Evolutionary conservation across 2,888 invertebrate genomes (phyloP), one percentile per base, ranked within the genome.

Genomic region (Drosophila mulleri): DNA sequence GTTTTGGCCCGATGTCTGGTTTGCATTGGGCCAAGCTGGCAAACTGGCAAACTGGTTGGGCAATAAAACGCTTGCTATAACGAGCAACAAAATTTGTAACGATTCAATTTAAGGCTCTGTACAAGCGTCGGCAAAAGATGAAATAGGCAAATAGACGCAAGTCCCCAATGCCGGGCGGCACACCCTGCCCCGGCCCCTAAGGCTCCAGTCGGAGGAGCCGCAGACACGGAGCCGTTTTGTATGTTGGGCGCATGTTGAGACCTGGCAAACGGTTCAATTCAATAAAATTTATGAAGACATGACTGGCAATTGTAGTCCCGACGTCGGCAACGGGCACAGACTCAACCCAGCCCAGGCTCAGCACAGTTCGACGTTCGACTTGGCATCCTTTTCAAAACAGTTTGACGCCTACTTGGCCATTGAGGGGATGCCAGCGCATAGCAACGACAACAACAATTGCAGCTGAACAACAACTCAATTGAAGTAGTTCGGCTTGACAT

Each of bases 51-150:
- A 88, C 88, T 83, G 83, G 83, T 83, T 83, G 82, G 69, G 87
- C 89, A 87, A 87, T 87, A 87, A 87, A 87, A 87, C 91, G 90
- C 89, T 89, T 85, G 88, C 91, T 90, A 91, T 90, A 90, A 90
- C 91, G 91, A 90, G 91, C 83, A 90, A 90, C 90, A 90, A 90
- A 90, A 90, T 90, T 90, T 90, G 90, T 90, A 90, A 90, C 90
- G 90, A 90, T 90, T 90, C 90, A 90, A 90, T 90, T 90, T 90
- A 87, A 88, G 91, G 87, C 87, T 85, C 72, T 83, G 87, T 85
- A 86, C 83, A 85, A 90, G 80, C 76, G 85, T 78, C 89, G 89
- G 89, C 85, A 78, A 87, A 86, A 89, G 89, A 89, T 88, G 85
- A 89, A 89, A 88, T 83, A 83, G 88, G 79, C 82, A 88, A 88